Percentiles rank a stretch among this genome's conserved stretches.
These are phyloP conservation scores for Macrotus californicus DNA, from an alignment of 2,113 vertebrate species.

Conservation along the genomic window DNA sequence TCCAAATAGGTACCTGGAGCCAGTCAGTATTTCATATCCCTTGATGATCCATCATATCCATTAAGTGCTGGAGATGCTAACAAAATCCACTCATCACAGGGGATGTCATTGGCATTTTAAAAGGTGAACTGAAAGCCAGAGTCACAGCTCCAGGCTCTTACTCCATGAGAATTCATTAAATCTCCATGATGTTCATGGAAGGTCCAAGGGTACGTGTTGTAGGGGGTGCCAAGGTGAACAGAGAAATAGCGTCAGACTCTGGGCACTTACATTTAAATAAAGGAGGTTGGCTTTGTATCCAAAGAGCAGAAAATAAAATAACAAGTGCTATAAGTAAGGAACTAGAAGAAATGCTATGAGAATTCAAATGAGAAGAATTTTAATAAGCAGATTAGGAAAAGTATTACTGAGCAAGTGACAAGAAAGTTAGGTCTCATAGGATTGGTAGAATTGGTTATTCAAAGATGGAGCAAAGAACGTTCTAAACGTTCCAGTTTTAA, in stretches of 20 bases:
- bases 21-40: conserved; percentile 23
- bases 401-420: neutral
- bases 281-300: neutral
- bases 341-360: neutral
- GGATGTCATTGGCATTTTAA: neutral
- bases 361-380: neutral
- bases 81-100: neutral
- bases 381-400: neutral
- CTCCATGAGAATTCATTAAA: neutral
- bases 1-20: conserved; percentile 56
- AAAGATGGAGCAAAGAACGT: neutral
- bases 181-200: neutral
- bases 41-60: conserved; percentile 24
- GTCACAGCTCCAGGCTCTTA: neutral
- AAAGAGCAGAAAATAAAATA: neutral
- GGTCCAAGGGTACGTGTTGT: rapidly evolving
- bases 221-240: neutral
- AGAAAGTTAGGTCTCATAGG: neutral
- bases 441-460: neutral
- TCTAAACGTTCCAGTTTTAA: neutral
- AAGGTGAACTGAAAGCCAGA: conserved; percentile 13
- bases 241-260: neutral
- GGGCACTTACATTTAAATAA: neutral
- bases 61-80: conserved; percentile 21
- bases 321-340: neutral